Evolutionary conservation across 2,888 invertebrate genomes (phyloP), one percentile per base, ranked within the genome.

Genomic region (Gryllus longicercus): DNA sequence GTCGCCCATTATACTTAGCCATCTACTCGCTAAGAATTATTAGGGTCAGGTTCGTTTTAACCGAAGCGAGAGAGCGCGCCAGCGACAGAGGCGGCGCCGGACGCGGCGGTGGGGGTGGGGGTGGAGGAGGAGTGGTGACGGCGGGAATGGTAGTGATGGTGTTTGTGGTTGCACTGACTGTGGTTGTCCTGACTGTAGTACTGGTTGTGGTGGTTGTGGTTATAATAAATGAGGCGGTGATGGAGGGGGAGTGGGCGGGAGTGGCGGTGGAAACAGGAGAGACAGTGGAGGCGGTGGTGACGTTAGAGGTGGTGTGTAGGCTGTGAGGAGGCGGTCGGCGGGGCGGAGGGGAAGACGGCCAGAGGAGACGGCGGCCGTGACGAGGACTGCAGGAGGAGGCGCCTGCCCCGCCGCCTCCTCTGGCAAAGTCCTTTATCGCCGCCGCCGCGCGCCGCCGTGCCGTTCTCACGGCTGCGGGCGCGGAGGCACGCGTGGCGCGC

Each of bases 21-120:
- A 85, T 84, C 84, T 84, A 83, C 83, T 83, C 81, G 80, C 80
- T 84, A 85, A 85, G 85, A 85, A 85, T 85, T 85, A 85, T 85
- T 85, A 85, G 84, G 85, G 85, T 85, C 85, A 84, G 84, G 83
- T 84, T 84, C 81, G 80, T 80, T 80, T 80, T 77, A 80, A 77
- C 76, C 75, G 63, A 75, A 75, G 78, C 79, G 76, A 78, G 78
- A 80, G 76, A 80, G n/a, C 4, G 63, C 14, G 63, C 63, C 16
- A 16, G 63, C 14, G 63, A 63, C 4, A 63, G 63, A 63, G n/a
- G n/a, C 16, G n/a, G 16, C 14, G n/a, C 5, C 4, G n/a, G 63
- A 1, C 16, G 4, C 16, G 18, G 18, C 18, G 63, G 2, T 63
- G 63, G 18, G 16, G 63, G 3, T 63, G 63, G 63, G 2, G 63